Percentiles rank a stretch among this genome's conserved stretches.
Conservation (phyloP, 2,888 invertebrate genomes). For the Oeneis ivallda region DNA sequence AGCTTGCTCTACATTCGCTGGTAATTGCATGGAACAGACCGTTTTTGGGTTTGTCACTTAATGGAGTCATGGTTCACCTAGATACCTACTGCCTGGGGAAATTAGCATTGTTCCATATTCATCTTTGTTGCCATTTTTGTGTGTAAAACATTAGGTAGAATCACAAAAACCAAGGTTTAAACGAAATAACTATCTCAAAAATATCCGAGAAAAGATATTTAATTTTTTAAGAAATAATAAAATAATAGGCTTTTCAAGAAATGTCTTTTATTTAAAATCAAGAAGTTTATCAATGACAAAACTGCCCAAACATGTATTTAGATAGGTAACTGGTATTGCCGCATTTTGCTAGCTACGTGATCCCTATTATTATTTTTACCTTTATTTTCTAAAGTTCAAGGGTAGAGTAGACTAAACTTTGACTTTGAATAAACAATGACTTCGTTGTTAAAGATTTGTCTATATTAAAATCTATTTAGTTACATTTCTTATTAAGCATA, state of each 20-base stretch:
- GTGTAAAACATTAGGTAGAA: not conserved
- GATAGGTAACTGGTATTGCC: too few relatives aligned
- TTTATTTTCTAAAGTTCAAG: not conserved
- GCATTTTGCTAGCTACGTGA: constrained; percentile 1
- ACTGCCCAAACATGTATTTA: not conserved
- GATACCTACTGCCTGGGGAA: constrained; percentile 7
- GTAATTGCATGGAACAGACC: constrained; percentile 42
- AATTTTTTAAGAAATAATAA: too few relatives aligned
- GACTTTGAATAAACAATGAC: not conserved
- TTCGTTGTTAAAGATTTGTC: not conserved
- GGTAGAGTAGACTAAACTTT: not conserved
- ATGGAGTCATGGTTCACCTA: constrained; percentile 31
- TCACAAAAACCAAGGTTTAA: not conserved
- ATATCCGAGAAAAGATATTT: not conserved
- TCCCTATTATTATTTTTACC: not conserved
- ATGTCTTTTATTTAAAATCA: not conserved
- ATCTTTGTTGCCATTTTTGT: constrained; percentile 5
- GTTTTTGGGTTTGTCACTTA: constrained; percentile 42
- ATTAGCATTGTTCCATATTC: constrained; percentile 21
- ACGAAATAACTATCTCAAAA: not conserved
- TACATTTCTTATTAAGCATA: too few relatives aligned
- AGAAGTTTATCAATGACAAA: not conserved
- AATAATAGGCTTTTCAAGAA: too few relatives aligned
- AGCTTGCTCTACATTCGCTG: constrained; percentile 40
- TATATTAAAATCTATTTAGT: too few relatives aligned